These are phyloP conservation scores for Battus philenor DNA, from an alignment of 1,140 invertebrate genomes.

Conservation along the genomic window DNA sequence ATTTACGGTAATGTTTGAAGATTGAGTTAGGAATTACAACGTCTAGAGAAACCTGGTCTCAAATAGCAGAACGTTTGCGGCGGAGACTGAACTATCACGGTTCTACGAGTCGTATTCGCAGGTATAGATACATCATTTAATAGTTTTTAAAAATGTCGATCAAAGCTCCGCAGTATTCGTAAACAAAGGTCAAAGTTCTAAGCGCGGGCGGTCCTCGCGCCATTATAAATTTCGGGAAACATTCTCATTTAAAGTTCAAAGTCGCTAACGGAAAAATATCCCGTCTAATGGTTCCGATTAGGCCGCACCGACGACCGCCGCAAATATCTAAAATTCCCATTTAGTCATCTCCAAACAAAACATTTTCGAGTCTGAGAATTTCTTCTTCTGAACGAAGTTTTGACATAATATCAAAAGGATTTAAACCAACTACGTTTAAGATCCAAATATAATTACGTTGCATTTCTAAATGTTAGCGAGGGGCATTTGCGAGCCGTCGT, in stretches of 20 bases:
- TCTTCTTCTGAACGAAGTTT: conserved; percentile 14
- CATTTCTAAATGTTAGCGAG: background rate
- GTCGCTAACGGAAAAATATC: conserved; percentile 5
- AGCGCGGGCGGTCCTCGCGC: conserved; percentile 6
- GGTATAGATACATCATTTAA: too few species aligned
- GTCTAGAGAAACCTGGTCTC: too few species aligned
- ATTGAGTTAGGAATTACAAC: too few species aligned
- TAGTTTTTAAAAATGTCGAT: too few species aligned
- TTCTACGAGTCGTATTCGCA: too few species aligned
- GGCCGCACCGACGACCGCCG: conserved; percentile 3
- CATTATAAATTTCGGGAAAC: conserved; percentile 12
- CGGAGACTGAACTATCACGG: too few species aligned
- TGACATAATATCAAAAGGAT: conserved; percentile 12
- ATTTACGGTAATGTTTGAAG: too few species aligned
- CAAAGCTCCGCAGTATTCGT: too few species aligned
- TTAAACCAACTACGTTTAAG: background rate
- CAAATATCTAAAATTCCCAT: conserved; percentile 17
- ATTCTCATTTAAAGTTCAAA: conserved; percentile 14
- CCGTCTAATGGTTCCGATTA: conserved; percentile 11
- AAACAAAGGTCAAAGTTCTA: conserved; percentile 3
- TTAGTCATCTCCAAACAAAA: conserved; percentile 17
- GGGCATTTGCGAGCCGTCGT: too few species aligned
- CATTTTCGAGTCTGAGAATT: conserved; percentile 14
- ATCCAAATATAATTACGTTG: conserved; percentile 5
- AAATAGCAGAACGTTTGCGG: too few species aligned